A percentile compares a stretch with the other conserved stretches of the same genome.
Conservation (phyloP, 1,140 invertebrate genomes). For the Drosophila varians region DNA sequence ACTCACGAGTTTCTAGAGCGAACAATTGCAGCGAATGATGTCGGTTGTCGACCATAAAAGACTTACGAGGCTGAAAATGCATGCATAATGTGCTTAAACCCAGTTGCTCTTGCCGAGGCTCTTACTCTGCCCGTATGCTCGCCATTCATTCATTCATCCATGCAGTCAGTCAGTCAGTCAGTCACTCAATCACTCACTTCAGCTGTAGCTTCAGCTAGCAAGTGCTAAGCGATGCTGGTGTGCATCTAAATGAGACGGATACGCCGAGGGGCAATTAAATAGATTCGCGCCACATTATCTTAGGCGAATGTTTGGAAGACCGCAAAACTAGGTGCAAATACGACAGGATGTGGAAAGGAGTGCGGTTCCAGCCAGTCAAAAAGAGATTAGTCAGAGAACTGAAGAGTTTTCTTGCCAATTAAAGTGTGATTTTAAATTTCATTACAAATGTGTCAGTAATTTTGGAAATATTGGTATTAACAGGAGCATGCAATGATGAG, state of each 20-base stretch:
- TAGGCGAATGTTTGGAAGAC: no score
- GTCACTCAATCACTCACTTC: slow-evolving; percentile 13
- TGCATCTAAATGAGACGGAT: slow-evolving; percentile 50
- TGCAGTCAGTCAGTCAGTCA: slow-evolving; percentile 24
- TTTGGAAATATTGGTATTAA: no score
- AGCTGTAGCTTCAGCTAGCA: no score
- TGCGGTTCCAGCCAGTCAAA: no score
- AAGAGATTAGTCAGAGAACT: no score
- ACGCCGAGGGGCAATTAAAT: slow-evolving; percentile 20
- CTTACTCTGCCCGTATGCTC: slow-evolving; percentile 11
- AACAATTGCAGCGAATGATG: slow-evolving; percentile 49
- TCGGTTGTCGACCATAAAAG: slow-evolving; percentile 65
- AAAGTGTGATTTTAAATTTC: no score
- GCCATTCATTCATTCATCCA: slow-evolving; percentile 33
- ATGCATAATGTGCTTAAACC: slow-evolving; percentile 73
- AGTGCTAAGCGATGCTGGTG: slow-evolving; percentile 56
- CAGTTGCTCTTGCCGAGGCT: slow-evolving; percentile 33
- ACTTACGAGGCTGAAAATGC: slow-evolving; percentile 58
- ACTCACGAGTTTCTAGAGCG: slow-evolving; percentile 69
- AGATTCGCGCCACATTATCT: slow-evolving; percentile 12
- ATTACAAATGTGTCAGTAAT: no score
- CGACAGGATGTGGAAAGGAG: background rate
- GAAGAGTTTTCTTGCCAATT: no score
- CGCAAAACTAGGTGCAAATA: no score
- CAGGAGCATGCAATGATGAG: no score